Conservation (phyloP, 2,113 vertebrate species). For the Dolichallabes microphthalmus region DNA sequence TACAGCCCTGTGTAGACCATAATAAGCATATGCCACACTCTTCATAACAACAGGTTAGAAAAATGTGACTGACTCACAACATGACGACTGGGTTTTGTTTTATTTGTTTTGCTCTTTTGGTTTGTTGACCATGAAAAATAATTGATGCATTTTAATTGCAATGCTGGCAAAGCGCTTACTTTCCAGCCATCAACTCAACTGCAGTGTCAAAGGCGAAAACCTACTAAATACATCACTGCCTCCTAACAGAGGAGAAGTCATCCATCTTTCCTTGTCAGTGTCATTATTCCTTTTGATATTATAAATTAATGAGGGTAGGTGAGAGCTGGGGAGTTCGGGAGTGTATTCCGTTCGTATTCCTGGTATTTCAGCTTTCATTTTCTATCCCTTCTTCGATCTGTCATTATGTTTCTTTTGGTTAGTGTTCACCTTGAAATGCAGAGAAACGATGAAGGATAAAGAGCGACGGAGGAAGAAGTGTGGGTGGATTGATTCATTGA, state of each 20-base stretch:
- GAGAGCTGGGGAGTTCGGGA: neutral
- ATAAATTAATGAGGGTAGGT: constrained; percentile 46
- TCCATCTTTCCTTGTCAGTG: constrained; percentile 42
- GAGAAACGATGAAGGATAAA: neutral
- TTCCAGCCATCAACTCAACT: constrained; percentile 37
- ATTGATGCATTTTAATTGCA: constrained; percentile 57
- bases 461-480: constrained; percentile 2
- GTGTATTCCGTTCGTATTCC: constrained; percentile 5
- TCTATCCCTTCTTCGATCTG: constrained; percentile 19
- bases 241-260: constrained; percentile 46
- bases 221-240: constrained; percentile 44
- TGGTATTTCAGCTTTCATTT: constrained; percentile 41
- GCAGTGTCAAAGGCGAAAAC: constrained; percentile 19
- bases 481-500: constrained; percentile 54
- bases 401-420: constrained; percentile 15
- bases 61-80: constrained; percentile 37
- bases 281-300: constrained; percentile 41
- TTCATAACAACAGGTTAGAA: constrained; percentile 31
- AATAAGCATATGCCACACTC: neutral
- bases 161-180: constrained; percentile 52
- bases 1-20: neutral
- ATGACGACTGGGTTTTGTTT: constrained; percentile 16
- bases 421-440: constrained; percentile 45
- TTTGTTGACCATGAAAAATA: constrained; percentile 35
- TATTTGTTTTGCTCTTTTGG: constrained; percentile 17